phyloP scores from a whole-genome alignment of 2,113 vertebrate species.

The Oryzias melastigma region DNA sequence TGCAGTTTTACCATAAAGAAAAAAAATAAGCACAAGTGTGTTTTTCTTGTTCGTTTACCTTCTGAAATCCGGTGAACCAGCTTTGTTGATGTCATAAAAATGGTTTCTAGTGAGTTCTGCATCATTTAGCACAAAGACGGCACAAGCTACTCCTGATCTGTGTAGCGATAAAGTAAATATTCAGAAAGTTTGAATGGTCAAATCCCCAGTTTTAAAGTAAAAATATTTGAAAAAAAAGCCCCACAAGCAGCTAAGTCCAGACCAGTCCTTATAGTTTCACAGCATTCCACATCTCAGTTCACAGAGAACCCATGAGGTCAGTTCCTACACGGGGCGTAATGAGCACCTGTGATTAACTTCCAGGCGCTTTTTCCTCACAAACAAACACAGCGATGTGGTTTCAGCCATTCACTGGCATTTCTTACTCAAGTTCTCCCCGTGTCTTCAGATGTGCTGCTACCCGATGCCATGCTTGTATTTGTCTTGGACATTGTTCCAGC shows the following conservation, averaged over 20 bases:
- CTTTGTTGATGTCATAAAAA: too few species aligned
- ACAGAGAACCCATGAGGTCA: slow-evolving; percentile 45
- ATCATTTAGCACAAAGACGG: too few species aligned
- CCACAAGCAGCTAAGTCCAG: background rate
- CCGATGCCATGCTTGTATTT: slow-evolving; percentile 69
- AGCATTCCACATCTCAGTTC: slow-evolving; percentile 36
- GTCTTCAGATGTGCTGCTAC: slow-evolving; percentile 68
- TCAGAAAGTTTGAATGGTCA: too few species aligned
- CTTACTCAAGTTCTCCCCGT: slow-evolving; percentile 62
- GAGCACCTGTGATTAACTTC: slow-evolving; percentile 55
- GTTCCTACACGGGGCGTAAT: slow-evolving; percentile 32
- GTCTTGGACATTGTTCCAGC: slow-evolving; percentile 73
- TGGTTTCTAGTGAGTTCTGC: too few species aligned
- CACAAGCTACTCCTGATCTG: too few species aligned
- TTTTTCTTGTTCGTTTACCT: too few species aligned
- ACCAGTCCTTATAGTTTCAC: background rate
- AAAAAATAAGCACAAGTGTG: too few species aligned
- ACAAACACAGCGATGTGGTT: slow-evolving; percentile 54
- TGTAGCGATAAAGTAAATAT: too few species aligned
- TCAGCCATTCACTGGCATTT: slow-evolving; percentile 56
- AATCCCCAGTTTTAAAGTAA: too few species aligned
- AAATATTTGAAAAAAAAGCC: too few species aligned
- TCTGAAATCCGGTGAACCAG: too few species aligned
- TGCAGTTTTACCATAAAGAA: too few species aligned
- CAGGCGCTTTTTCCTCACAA: slow-evolving; percentile 42